Evolutionary conservation across 2,888 invertebrate species (phyloP).

Genomic region (Dryocosmus kuriphilus): DNA sequence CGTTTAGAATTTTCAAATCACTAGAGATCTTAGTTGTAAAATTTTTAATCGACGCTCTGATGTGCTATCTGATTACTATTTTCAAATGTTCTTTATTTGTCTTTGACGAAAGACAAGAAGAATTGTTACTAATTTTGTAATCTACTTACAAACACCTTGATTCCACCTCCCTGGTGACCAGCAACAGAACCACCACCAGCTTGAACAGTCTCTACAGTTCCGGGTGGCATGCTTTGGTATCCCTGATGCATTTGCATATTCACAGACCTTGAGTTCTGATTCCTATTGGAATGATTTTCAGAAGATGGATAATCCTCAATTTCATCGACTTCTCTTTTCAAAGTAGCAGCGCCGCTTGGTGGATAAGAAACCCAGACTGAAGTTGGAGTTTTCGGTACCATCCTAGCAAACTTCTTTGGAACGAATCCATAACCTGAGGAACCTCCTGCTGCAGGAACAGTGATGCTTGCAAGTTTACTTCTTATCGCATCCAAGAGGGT

Average conservation of each 20-base stretch:
- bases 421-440: conserved; percentile 40
- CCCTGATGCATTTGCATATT: conserved; percentile 75
- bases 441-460: conserved; percentile 41
- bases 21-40: not conserved
- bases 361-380: conserved; percentile 67
- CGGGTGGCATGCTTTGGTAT: conserved; percentile 74
- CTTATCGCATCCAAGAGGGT: conserved; percentile 70
- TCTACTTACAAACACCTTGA: conserved; percentile 71
- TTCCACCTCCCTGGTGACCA: conserved; percentile 72
- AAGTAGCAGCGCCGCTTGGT: conserved; percentile 40
- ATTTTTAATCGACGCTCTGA: no score
- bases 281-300: conserved; percentile 42
- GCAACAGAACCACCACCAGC: conserved; percentile 72
- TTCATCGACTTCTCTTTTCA: conserved; percentile 60
- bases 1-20: not conserved
- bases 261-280: conserved; percentile 63
- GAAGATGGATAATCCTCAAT: conserved; percentile 40
- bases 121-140: not conserved
- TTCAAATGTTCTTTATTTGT: no score
- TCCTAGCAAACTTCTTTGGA: conserved; percentile 49
- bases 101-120: not conserved
- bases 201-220: conserved; percentile 71
- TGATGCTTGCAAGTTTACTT: conserved; percentile 60
- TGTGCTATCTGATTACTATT: not conserved
- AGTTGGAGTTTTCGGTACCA: conserved; percentile 54